Percentiles rank a stretch among this genome's conserved stretches.
Conservation (phyloP, 2,888 invertebrate genomes). For the Andrena minutula region DNA sequence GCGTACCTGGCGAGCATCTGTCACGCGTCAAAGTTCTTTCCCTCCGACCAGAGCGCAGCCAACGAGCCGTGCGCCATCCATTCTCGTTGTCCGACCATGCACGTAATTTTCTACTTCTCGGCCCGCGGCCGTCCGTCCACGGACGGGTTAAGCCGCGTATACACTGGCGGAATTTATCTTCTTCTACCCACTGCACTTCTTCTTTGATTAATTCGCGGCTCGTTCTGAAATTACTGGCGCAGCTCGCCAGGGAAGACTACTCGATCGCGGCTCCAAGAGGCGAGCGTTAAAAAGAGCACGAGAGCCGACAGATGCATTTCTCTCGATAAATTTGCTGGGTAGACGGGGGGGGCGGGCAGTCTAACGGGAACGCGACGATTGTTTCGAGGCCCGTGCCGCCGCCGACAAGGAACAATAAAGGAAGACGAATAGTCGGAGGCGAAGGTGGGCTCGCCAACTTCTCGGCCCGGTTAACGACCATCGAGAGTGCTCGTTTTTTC, state of each 20-base stretch:
- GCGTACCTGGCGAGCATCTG: constrained; percentile 39
- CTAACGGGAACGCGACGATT: constrained; percentile 34
- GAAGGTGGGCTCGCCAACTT: constrained; percentile 20
- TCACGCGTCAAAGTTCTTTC: constrained; percentile 55
- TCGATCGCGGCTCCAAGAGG: background rate
- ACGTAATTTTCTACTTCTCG: constrained; percentile 55
- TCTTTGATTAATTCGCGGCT: no score
- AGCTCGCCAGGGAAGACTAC: background rate
- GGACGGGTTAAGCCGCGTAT: constrained; percentile 18
- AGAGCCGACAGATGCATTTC: background rate
- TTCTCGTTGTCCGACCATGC: constrained; percentile 60
- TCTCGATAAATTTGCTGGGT: constrained; percentile 6
- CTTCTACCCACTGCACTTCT: no score
- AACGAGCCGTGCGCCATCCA: constrained; percentile 52
- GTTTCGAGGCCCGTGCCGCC: constrained; percentile 32
- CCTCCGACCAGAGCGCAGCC: background rate
- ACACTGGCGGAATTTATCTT: no score
- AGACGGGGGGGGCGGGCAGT: constrained; percentile 10
- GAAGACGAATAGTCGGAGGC: constrained; percentile 21
- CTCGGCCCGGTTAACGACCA: constrained; percentile 39
- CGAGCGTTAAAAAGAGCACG: background rate
- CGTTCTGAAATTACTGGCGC: background rate
- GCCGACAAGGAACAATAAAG: constrained; percentile 33
- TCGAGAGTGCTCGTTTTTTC: constrained; percentile 44
- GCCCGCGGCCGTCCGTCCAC: background rate